These are phyloP conservation scores for Papilio elwesi DNA, from an alignment of 2,888 invertebrate genomes.

Conservation along the genomic window DNA sequence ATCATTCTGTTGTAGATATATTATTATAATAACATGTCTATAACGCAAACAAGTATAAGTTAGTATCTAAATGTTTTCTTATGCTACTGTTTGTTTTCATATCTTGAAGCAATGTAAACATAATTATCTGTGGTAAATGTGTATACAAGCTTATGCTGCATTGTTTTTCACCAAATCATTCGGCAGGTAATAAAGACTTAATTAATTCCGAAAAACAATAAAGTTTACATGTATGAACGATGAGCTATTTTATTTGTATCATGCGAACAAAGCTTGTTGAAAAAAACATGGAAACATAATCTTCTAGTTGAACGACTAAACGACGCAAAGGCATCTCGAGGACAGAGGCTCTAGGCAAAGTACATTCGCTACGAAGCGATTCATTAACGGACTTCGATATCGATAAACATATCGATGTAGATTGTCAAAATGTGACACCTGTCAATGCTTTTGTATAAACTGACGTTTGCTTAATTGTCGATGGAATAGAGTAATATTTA, in stretches of 20 bases:
- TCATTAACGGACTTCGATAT: no score
- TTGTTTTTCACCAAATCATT: neutral
- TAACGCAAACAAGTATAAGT: conserved; percentile 4
- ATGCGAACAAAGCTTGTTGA: neutral
- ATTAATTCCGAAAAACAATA: neutral
- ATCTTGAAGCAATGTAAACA: conserved; percentile 5
- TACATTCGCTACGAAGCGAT: no score
- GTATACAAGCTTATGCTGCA: neutral
- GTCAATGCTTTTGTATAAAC: no score
- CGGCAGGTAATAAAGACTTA: neutral
- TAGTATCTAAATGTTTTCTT: conserved; percentile 7
- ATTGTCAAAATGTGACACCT: no score
- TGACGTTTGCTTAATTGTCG: no score
- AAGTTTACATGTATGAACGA: neutral
- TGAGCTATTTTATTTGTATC: neutral
- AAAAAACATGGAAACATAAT: neutral
- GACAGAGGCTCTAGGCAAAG: neutral
- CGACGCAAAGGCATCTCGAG: neutral
- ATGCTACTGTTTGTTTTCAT: conserved; percentile 12
- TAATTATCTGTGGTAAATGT: conserved; percentile 16
- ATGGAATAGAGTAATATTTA: no score
- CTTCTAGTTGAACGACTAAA: neutral
- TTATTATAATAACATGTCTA: conserved; percentile 2
- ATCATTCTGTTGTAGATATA: conserved; percentile 1
- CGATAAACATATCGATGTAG: no score